phyloP scores from a whole-genome alignment of 2,888 invertebrate species.

The Alloplasta piceator region DNA sequence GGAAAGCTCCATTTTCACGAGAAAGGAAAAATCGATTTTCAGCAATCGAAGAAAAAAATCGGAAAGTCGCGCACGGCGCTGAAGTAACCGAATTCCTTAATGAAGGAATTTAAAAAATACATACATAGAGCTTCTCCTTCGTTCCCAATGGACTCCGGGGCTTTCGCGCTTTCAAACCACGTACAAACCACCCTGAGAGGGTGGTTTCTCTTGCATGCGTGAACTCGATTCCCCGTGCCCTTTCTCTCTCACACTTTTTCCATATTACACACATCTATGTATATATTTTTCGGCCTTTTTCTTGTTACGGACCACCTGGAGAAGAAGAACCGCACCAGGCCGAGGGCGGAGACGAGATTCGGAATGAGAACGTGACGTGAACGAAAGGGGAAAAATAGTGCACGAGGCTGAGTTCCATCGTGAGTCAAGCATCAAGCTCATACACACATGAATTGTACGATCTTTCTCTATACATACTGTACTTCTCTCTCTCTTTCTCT shows the following conservation, averaged over 20 bases:
- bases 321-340: conserved; percentile 25
- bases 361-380: conserved; percentile 50
- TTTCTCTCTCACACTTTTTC: conserved; percentile 55
- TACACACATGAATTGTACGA: conserved; percentile 46
- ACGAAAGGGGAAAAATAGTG: conserved; percentile 34
- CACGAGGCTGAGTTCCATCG: conserved; percentile 46
- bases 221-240: conserved; percentile 67
- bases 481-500: conserved; percentile 30
- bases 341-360: conserved; percentile 28
- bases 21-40: no score
- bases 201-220: conserved; percentile 72
- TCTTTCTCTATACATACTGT: conserved; percentile 22
- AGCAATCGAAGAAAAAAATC: conserved; percentile 18
- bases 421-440: conserved; percentile 25
- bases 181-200: conserved; percentile 69
- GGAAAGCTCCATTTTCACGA: no score
- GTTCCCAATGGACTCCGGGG: conserved; percentile 24
- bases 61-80: conserved; percentile 65
- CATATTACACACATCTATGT: conserved; percentile 22
- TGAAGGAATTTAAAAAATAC: conserved; percentile 77
- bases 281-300: conserved; percentile 8
- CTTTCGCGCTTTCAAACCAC: conserved; percentile 77
- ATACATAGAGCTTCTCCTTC: neutral
- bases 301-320: conserved; percentile 30
- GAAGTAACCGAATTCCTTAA: conserved; percentile 72